phyloP scores from a whole-genome alignment of 2,113 vertebrate genomes.

The Podiceps cristatus region DNA sequence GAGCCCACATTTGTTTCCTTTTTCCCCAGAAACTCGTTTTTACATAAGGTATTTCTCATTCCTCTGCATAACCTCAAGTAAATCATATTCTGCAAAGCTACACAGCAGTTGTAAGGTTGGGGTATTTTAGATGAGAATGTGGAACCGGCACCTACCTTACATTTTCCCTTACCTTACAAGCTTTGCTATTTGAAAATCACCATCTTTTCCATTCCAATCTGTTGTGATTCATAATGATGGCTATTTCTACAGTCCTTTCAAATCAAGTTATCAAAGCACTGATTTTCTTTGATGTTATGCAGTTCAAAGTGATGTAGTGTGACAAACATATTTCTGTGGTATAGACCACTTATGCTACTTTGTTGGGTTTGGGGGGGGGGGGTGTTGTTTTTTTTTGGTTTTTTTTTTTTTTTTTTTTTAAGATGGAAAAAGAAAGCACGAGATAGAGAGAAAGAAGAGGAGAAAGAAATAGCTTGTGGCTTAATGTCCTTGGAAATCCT shows the following conservation, averaged over 20 bases:
- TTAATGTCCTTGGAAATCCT: background rate
- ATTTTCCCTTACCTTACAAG: background rate
- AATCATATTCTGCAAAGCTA: background rate
- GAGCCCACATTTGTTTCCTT: background rate
- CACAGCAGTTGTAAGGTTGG: background rate
- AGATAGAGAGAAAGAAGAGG: background rate
- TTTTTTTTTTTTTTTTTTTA: too few relatives aligned
- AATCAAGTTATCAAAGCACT: slow-evolving; percentile 73
- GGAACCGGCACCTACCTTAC: background rate
- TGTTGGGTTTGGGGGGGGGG: too few relatives aligned
- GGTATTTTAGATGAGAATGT: background rate
- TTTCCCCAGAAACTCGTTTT: background rate
- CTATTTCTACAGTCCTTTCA: slow-evolving; percentile 72
- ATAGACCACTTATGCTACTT: slow-evolving; percentile 66
- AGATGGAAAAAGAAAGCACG: background rate
- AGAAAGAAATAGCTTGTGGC: background rate
- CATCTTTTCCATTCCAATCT: slow-evolving; percentile 32
- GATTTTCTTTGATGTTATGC: slow-evolving; percentile 74
- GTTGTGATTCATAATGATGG: slow-evolving; percentile 66
- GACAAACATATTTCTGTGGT: slow-evolving; percentile 66
- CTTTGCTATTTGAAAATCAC: slow-evolving; percentile 36
- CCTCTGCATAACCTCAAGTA: background rate
- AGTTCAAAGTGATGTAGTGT: slow-evolving; percentile 66
- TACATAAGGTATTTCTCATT: background rate
- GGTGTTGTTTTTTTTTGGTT: too few relatives aligned